Base-by-base conservation (phyloP, 2,113 vertebrate species). In the Campylorhamphus procurvoides region DNA sequence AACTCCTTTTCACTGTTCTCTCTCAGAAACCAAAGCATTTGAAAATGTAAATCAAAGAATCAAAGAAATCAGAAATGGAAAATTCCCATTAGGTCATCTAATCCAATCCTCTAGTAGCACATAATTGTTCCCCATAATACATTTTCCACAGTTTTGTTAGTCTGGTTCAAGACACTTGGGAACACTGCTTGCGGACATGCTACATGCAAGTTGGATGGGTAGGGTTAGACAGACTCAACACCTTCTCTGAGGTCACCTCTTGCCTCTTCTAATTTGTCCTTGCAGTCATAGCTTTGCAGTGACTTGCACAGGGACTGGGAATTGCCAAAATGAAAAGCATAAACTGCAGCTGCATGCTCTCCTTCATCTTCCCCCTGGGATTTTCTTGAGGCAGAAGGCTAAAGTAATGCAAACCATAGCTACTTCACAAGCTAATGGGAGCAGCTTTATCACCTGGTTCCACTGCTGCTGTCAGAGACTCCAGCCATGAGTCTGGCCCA, bases 41-140 rank as follows among this genome's bases (percentile, higher is more conserved):
- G 82, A 77, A 96, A 97, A 95, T 40, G 37, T 64, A 94, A 97
- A 94, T 64, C 24, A 80, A 90, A 56, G 55, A 50, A 93, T 91
- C 67, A 94, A 49, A 94, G 63, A 93, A 96, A 92, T 94, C 73
- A 82, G 39, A 84, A 96, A 87, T 79, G 62, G 49, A 58, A 39
- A 94, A 94, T 80, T 81, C 89, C 92, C 77, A 69, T 94, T 93
- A 83, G 60, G 52, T 97, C 80, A 92, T 64, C 75, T 93, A 49
- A 87, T 81, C 39, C 82, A 84, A 67, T 73, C 33, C 22, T 96
- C 75, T 85, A 76, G 90, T 94, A 85, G 88, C 46, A 89, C 35
- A n/a, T 60, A 80, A 80, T 80, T 69, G 73, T 27, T 66, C 31
- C 18, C 23, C 16, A 13, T 44, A 85, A 83, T 33, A 71, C 19